These are phyloP conservation scores for Deladenus siricidicola DNA, from an alignment of 2,888 invertebrate genomes.

Conservation along the genomic window DNA sequence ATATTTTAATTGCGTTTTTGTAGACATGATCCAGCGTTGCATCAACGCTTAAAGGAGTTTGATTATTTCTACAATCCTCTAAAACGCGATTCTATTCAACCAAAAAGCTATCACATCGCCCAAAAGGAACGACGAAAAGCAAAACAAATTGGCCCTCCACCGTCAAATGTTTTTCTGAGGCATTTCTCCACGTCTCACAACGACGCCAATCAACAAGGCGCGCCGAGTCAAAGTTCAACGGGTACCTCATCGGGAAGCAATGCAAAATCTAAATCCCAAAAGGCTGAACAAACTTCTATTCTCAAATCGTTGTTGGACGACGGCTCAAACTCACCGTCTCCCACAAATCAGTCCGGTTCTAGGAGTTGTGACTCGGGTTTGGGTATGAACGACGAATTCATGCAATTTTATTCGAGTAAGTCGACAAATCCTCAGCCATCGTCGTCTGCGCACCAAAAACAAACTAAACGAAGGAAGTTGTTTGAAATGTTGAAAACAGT, in stretches of 20 bases:
- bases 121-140: not conserved
- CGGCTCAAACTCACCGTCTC: not conserved
- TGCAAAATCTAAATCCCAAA: not conserved
- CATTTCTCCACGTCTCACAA: not conserved
- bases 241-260: not conserved
- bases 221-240: not conserved
- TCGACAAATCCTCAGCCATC: too few species aligned
- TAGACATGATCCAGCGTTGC: not conserved
- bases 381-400: not conserved
- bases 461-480: too few species aligned
- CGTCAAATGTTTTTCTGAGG: not conserved
- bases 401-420: not conserved
- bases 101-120: not conserved
- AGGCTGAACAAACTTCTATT: not conserved
- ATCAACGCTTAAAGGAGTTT: slow-evolving; percentile 7
- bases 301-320: slow-evolving; percentile 8
- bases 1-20: too few species aligned
- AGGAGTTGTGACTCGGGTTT: not conserved
- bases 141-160: slow-evolving; percentile 3
- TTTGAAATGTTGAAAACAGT: too few species aligned
- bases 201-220: too few species aligned
- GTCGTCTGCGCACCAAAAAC: too few species aligned
- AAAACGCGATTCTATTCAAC: not conserved
- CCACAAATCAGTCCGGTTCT: not conserved
- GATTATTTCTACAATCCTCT: slow-evolving; percentile 3